Evolutionary conservation across 2,797 vertebrate genomes (phyloP).

Genomic region (Menidia menidia): DNA sequence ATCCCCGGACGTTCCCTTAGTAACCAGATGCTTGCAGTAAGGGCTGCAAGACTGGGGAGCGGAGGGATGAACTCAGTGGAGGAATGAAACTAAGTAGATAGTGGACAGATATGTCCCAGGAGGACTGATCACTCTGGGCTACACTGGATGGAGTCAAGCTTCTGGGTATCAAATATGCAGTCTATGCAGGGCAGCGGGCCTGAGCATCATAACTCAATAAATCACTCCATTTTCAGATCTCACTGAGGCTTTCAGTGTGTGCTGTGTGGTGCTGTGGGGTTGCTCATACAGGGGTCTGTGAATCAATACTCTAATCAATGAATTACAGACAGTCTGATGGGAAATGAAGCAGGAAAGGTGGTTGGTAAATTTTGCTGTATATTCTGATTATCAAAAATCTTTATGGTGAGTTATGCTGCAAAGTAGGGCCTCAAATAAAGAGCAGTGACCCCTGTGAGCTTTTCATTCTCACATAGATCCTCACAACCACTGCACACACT

Average conservation of each 20-base stretch:
- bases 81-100: constrained; percentile 45
- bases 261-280: constrained; percentile 25
- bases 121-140: constrained; percentile 37
- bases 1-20: too few relatives aligned
- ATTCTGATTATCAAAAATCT: constrained; percentile 8
- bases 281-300: constrained; percentile 47
- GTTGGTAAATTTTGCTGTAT: constrained; percentile 23
- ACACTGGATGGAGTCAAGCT: constrained; percentile 49
- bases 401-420: not conserved
- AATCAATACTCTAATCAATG: constrained; percentile 74
- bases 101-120: constrained; percentile 29
- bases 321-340: constrained; percentile 47
- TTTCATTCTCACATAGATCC: constrained; percentile 5
- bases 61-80: constrained; percentile 19
- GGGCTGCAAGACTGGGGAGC: constrained; percentile 4
- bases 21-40: constrained; percentile 3
- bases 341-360: constrained; percentile 49
- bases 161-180: constrained; percentile 55
- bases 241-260: constrained; percentile 44
- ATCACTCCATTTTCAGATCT: constrained; percentile 62
- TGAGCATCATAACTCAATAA: constrained; percentile 62
- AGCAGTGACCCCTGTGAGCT: constrained; percentile 1
- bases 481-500: constrained; percentile 31
- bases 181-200: constrained; percentile 41
- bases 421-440: constrained; percentile 1